A percentile compares a stretch with the other conserved stretches of the same genome.
phyloP scores from a whole-genome alignment of 1,140 invertebrate genomes.

The Argopecten irradians region DNA sequence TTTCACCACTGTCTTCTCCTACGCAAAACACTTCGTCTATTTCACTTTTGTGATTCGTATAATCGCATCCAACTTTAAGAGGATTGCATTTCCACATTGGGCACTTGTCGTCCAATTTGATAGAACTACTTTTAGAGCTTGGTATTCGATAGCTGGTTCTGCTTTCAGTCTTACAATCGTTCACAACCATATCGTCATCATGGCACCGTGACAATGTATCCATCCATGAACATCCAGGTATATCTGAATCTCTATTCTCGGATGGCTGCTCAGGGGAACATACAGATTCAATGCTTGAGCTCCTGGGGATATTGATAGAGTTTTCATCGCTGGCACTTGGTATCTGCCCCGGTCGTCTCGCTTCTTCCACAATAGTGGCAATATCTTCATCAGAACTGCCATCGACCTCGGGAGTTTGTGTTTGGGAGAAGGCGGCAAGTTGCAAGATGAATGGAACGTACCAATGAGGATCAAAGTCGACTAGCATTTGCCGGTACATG shows the following conservation, averaged over 20 bases:
- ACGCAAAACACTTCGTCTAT: background rate
- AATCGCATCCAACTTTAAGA: background rate
- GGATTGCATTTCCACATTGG: background rate
- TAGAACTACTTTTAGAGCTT: background rate
- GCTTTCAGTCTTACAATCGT: background rate
- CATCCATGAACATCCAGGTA: background rate
- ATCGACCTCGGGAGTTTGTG: background rate
- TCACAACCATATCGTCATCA: background rate
- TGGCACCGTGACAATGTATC: background rate
- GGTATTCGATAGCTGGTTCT: background rate
- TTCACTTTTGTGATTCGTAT: background rate
- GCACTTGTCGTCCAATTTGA: background rate
- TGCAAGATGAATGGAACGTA: background rate
- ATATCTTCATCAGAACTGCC: background rate
- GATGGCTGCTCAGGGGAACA: background rate
- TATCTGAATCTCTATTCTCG: background rate
- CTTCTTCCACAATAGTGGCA: too few relatives aligned
- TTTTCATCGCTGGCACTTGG: too few relatives aligned
- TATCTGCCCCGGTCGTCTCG: too few relatives aligned
- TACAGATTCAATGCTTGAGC: background rate
- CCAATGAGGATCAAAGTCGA: background rate
- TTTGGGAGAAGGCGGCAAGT: background rate
- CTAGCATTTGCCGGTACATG: background rate
- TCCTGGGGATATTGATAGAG: too few relatives aligned
- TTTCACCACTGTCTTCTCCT: background rate